Evolutionary conservation across 2,797 vertebrate species (phyloP).

Genomic region (Crenichthys baileyi): DNA sequence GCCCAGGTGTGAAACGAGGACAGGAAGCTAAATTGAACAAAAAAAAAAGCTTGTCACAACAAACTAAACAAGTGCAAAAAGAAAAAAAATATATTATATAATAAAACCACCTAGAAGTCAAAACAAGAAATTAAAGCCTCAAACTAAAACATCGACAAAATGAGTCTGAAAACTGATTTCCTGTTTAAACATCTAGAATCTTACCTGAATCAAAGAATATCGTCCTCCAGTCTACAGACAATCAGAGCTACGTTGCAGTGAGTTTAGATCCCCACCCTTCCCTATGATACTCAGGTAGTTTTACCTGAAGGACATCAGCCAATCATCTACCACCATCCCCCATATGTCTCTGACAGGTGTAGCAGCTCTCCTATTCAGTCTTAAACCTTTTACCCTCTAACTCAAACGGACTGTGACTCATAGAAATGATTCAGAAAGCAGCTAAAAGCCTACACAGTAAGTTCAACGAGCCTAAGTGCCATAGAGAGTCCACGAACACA

Average conservation of each 20-base stretch:
- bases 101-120: neutral
- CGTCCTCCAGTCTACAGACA: neutral
- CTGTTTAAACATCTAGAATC: neutral
- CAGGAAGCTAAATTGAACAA: neutral
- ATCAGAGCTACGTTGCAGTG: neutral
- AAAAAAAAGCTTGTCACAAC: neutral
- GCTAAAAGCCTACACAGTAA: neutral
- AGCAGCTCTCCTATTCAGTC: conserved; percentile 27
- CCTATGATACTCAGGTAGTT: conserved; percentile 9
- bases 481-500: conserved; percentile 2
- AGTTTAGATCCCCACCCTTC: conserved; percentile 33
- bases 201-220: conserved; percentile 39
- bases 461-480: neutral
- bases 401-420: conserved; percentile 14
- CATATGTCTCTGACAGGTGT: conserved; percentile 36
- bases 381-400: conserved; percentile 14
- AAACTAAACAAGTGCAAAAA: neutral
- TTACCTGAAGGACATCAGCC: conserved; percentile 36
- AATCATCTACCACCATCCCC: conserved; percentile 45
- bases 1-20: neutral
- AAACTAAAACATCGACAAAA: neutral
- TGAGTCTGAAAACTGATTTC: neutral
- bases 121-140: neutral
- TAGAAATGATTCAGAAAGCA: neutral
- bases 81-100: neutral